phyloP scores from a whole-genome alignment of 2,888 invertebrate genomes.

The Hyles lineata region DNA sequence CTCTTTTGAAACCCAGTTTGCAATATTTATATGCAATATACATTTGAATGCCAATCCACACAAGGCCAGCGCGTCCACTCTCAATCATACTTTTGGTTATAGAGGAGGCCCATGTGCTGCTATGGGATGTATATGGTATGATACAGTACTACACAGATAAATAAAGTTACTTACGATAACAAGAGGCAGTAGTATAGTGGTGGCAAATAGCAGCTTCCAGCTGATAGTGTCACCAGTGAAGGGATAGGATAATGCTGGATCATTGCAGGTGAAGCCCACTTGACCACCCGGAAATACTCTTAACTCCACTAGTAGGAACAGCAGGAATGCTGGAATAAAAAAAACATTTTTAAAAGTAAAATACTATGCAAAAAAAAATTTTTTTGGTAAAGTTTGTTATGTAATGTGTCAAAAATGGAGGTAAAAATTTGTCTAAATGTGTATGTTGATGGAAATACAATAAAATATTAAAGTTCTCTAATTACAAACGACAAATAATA shows the following conservation, averaged over 20 bases:
- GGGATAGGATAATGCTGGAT: conserved; percentile 87
- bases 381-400: no score
- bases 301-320: conserved; percentile 84
- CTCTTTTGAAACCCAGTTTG: no score
- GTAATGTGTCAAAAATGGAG: no score
- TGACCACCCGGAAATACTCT: conserved; percentile 85
- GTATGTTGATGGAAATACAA: no score
- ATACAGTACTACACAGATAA: background rate
- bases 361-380: no score
- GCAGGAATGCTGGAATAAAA: conserved; percentile 80
- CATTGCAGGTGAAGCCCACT: conserved; percentile 88
- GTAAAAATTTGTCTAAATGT: no score
- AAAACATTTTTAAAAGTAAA: background rate
- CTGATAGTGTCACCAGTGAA: conserved; percentile 89
- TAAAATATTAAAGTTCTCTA: no score
- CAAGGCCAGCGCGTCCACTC: no score
- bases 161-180: conserved; percentile 76
- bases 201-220: conserved; percentile 78
- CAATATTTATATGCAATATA: no score
- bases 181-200: conserved; percentile 82
- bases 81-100: no score
- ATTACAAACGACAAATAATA: no score
- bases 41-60: no score
- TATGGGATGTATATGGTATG: background rate
- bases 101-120: background rate